Evolutionary conservation across 1,140 invertebrate species (phyloP).

Genomic region (Teleogryllus occipitalis): DNA sequence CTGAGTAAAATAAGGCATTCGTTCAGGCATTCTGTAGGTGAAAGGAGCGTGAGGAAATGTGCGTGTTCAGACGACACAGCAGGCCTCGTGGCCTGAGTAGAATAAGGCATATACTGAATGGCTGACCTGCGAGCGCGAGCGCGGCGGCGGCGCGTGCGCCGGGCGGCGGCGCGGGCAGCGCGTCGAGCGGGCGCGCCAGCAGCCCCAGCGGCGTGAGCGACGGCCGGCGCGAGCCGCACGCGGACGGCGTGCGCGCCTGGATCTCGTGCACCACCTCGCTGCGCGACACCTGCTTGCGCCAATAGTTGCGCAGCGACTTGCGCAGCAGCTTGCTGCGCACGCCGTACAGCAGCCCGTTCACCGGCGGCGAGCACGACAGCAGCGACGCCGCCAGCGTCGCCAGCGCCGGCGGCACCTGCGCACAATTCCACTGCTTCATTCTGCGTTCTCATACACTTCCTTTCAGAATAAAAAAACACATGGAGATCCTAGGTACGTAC

Average conservation of each 20-base stretch:
- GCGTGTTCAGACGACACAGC: no score
- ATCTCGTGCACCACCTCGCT: slow-evolving; percentile 60
- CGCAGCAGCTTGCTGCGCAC: slow-evolving; percentile 59
- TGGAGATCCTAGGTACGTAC: no score
- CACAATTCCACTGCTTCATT: slow-evolving; percentile 14
- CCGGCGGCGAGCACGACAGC: slow-evolving; percentile 56
- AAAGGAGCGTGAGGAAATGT: no score
- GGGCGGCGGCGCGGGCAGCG: not conserved
- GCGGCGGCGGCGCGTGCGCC: no score
- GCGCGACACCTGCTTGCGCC: slow-evolving; percentile 70
- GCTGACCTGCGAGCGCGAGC: no score
- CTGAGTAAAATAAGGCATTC: no score
- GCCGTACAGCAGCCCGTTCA: slow-evolving; percentile 69
- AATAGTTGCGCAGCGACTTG: slow-evolving; percentile 66
- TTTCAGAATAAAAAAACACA: not conserved
- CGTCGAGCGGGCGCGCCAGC: slow-evolving; percentile 4
- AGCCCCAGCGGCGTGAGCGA: slow-evolving; percentile 55
- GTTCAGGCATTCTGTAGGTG: no score
- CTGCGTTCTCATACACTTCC: slow-evolving; percentile 11
- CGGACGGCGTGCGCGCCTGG: slow-evolving; percentile 59
- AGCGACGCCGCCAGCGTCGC: slow-evolving; percentile 49
- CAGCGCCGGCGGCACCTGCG: slow-evolving; percentile 39
- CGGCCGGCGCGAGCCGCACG: slow-evolving; percentile 61
- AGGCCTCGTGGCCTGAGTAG: no score
- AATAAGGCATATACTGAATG: no score